Evolutionary conservation across 2,888 invertebrate genomes (phyloP), one percentile per base, ranked within the genome.

Genomic region (Drosophila rubida): DNA sequence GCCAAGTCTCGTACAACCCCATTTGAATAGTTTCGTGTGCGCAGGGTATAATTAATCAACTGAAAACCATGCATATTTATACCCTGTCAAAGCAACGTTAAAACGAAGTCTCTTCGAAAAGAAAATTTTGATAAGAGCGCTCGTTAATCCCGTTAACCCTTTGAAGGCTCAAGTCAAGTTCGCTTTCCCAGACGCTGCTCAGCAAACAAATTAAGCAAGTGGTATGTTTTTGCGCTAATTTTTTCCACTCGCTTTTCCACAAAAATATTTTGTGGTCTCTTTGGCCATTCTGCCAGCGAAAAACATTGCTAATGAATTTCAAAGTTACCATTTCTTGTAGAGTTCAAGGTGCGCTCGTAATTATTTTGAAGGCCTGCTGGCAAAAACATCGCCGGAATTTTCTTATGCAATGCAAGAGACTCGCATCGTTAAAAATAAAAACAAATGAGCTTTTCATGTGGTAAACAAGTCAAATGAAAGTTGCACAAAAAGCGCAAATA

Each of bases 381-480:
- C n/a, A 55, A 46, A 32, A 46, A 32, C 13, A 41, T 7, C 30
- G n/a, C 27, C 9, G 13, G 30, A 37, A 16, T 48, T 16, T 30
- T 11, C 16, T 25, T 30, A 13, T 59, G 48, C 2, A 41, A 41
- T 2, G 13, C 16, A 39, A n/a, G n/a, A 11, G n/a, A 32, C 1
- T 27, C 7, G 27, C 19, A n/a, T 44, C 44, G 64, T 41, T 45
- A 16, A 16, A 41, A 54, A 19, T 44, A 27, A 53, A 46, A 57
- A 32, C 14, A 44, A 48, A 35, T 16, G 57, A 59, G 42, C n/a
- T 59, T 59, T 42, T 25, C 32, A 19, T 60, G 53, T 44, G 51
- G 25, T 54, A 67, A 68, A 68, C 68, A 68, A 68, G 11, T 3
- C 30, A 44, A 67, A 53, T 44, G 37, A 59, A 13, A 66, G 41